Evolutionary conservation across 1,140 invertebrate genomes (phyloP).

Genomic region (Paraescarpia echinospica): DNA sequence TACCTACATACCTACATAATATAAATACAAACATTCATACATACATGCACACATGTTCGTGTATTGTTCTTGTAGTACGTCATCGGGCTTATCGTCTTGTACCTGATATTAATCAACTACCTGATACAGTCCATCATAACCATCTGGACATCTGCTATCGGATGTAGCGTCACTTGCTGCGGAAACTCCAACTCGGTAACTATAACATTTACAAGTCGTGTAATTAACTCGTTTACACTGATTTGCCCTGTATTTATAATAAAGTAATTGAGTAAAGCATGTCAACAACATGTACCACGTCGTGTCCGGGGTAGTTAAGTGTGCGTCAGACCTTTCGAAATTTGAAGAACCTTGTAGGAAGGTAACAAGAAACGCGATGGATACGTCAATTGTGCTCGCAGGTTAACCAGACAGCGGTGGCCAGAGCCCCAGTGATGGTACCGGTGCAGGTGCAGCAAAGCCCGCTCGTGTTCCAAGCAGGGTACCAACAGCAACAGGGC

Average conservation of each 20-base stretch:
- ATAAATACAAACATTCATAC: no score
- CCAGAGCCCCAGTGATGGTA: not conserved
- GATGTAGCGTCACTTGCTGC: not conserved
- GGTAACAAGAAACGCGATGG: not conserved
- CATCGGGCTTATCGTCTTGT: not conserved
- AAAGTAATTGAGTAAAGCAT: not conserved
- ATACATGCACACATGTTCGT: no score
- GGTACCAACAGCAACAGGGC: no score
- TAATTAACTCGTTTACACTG: not conserved
- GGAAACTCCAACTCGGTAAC: not conserved
- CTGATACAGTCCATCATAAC: not conserved
- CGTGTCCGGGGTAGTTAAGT: not conserved
- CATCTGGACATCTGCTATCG: not conserved
- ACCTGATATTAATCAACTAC: not conserved
- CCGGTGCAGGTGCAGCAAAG: not conserved
- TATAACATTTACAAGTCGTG: not conserved
- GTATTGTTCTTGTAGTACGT: not conserved
- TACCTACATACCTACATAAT: no score
- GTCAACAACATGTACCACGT: not conserved
- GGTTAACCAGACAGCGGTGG: not conserved
- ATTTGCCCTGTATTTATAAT: not conserved
- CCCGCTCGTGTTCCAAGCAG: not conserved
- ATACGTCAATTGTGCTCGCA: not conserved
- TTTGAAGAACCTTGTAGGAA: not conserved
- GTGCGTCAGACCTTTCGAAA: not conserved